These are phyloP conservation scores for Drosophila nasuta DNA, from an alignment of 1,140 invertebrate genomes.

Conservation along the genomic window DNA sequence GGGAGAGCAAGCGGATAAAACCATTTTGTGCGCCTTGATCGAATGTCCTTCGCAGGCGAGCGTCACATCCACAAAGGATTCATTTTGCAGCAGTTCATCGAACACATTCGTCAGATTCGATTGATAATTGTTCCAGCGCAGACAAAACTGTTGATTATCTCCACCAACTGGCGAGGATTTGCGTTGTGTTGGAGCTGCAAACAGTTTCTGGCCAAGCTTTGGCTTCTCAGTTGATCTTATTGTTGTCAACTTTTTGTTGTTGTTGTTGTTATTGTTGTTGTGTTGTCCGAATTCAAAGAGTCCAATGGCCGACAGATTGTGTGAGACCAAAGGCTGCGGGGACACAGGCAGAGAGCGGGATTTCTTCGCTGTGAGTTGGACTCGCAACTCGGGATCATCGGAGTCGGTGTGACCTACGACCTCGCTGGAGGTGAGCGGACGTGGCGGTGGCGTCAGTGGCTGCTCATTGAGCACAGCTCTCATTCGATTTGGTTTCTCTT, in stretches of 20 bases:
- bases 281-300: constrained; percentile 67
- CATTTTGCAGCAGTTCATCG: constrained; percentile 95
- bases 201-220: constrained; percentile 42
- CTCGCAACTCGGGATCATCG: constrained; percentile 66
- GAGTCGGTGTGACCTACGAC: constrained; percentile 69
- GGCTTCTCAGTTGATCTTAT: constrained; percentile 19
- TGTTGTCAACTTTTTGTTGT: constrained; percentile 22
- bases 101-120: constrained; percentile 96
- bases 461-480: constrained; percentile 40
- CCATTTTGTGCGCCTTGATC: constrained; percentile 96
- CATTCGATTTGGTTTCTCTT: constrained; percentile 29
- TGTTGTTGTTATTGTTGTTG: background rate
- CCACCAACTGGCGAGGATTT: constrained; percentile 45
- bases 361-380: constrained; percentile 67
- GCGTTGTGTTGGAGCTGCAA: constrained; percentile 16
- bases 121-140: constrained; percentile 98
- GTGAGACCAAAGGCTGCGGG: constrained; percentile 64
- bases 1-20: constrained; percentile 95
- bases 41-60: constrained; percentile 95
- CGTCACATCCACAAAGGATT: constrained; percentile 96
- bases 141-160: constrained; percentile 89
- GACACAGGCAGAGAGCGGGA: constrained; percentile 77
- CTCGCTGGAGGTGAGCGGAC: constrained; percentile 77
- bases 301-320: constrained; percentile 59
- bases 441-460: constrained; percentile 71